These are phyloP conservation scores for Aporophyla lueneburgensis DNA, from an alignment of 2,888 invertebrate species.

Conservation along the genomic window DNA sequence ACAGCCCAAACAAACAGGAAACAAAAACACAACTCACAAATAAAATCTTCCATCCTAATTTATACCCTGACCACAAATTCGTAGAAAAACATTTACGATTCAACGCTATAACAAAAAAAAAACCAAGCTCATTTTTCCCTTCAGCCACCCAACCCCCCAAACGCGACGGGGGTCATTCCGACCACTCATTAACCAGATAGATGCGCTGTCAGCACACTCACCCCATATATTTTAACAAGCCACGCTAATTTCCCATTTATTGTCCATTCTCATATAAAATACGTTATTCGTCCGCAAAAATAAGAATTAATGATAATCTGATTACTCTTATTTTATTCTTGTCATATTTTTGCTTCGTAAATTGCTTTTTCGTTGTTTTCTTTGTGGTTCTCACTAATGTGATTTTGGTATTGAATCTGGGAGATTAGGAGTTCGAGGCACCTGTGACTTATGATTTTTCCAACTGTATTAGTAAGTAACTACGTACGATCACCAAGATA, in stretches of 20 bases:
- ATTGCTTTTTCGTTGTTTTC: constrained; percentile 57
- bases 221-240: constrained; percentile 79
- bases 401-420: constrained; percentile 52
- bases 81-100: constrained; percentile 39
- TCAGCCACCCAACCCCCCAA: constrained; percentile 65
- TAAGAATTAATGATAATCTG: constrained; percentile 64
- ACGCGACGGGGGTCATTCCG: constrained; percentile 66
- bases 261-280: constrained; percentile 56
- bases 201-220: constrained; percentile 76
- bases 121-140: constrained; percentile 49
- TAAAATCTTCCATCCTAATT: constrained; percentile 14
- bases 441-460: constrained; percentile 48
- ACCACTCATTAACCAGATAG: constrained; percentile 77
- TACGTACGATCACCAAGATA: neutral
- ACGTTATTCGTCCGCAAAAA: constrained; percentile 61
- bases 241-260: constrained; percentile 75
- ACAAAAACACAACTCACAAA: constrained; percentile 19
- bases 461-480: constrained; percentile 2
- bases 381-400: constrained; percentile 41
- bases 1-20: constrained; percentile 8
- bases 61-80: neutral
- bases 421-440: constrained; percentile 33
- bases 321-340: constrained; percentile 61
- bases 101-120: constrained; percentile 36
- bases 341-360: constrained; percentile 61